Percentiles rank a stretch among this genome's conserved stretches.
phyloP scores from a whole-genome alignment of 37 sponge, comb jelly and placozoan genomes.

The Geodia barretti region DNA sequence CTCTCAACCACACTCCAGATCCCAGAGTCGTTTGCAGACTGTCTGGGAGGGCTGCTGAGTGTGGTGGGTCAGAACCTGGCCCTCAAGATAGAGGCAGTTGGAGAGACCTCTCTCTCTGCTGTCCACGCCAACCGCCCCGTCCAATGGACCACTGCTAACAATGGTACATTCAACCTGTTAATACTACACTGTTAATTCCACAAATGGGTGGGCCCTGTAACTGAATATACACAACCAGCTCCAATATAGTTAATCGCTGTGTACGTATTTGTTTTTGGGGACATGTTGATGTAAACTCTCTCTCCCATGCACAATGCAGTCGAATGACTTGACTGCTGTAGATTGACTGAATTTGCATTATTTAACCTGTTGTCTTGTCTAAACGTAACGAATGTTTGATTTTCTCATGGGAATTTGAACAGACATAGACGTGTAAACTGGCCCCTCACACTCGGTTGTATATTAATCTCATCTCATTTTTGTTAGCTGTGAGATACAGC shows the following conservation, averaged over 20 bases:
- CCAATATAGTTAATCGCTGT: no score
- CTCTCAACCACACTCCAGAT: constrained; percentile 55
- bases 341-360: neutral
- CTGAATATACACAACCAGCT: no score
- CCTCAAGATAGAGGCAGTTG: constrained; percentile 52
- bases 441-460: neutral
- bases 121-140: constrained; percentile 66
- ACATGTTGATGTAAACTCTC: no score
- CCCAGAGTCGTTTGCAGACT: constrained; percentile 95
- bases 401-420: no score
- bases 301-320: no score
- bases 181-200: neutral
- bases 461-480: neutral
- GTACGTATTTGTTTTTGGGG: no score
- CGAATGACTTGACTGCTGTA: neutral
- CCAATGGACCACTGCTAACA: constrained; percentile 58
- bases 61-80: constrained; percentile 91
- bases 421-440: no score
- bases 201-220: no score
- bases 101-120: constrained; percentile 46
- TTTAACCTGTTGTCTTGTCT: no score
- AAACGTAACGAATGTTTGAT: no score
- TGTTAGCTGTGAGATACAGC: constrained; percentile 58
- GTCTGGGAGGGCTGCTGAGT: constrained; percentile 92
- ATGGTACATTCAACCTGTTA: no score